Evolutionary conservation across 1,140 invertebrate genomes (phyloP).

Genomic region (Rhopalosiphum maidis): DNA sequence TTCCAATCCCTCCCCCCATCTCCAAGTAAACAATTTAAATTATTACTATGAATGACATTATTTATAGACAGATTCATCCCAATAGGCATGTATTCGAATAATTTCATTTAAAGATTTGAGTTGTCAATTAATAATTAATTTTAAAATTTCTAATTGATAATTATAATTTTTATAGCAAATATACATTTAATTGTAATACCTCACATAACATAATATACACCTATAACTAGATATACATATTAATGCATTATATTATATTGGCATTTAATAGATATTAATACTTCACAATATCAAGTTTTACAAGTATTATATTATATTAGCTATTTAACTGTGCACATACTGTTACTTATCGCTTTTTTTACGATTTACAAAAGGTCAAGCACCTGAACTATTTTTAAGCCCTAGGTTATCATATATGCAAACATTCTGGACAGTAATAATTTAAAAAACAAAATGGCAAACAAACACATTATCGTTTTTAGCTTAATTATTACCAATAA

Average conservation of each 20-base stretch:
- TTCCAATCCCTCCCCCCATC: no score
- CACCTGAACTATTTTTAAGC: conserved; percentile 22
- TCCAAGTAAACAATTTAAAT: no score
- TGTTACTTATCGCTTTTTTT: not conserved
- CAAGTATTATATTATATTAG: not conserved
- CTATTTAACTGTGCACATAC: not conserved
- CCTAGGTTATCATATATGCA: not conserved
- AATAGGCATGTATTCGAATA: not conserved
- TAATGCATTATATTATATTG: not conserved
- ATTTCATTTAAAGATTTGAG: not conserved
- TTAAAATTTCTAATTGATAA: not conserved
- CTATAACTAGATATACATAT: no score
- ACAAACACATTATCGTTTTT: not conserved
- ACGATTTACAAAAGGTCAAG: not conserved
- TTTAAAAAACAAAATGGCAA: not conserved
- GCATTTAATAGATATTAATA: not conserved
- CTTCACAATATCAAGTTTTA: not conserved
- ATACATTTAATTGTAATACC: not conserved
- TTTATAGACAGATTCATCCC: not conserved
- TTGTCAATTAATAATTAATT: not conserved
- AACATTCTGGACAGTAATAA: not conserved
- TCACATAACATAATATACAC: not conserved
- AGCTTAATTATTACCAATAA: not conserved
- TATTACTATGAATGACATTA: not conserved
- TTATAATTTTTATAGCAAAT: not conserved